A percentile compares a stretch with the other conserved stretches of the same genome.
Evolutionary conservation across 2,888 invertebrate genomes (phyloP).

Genomic region (Crocallis elinguaria): DNA sequence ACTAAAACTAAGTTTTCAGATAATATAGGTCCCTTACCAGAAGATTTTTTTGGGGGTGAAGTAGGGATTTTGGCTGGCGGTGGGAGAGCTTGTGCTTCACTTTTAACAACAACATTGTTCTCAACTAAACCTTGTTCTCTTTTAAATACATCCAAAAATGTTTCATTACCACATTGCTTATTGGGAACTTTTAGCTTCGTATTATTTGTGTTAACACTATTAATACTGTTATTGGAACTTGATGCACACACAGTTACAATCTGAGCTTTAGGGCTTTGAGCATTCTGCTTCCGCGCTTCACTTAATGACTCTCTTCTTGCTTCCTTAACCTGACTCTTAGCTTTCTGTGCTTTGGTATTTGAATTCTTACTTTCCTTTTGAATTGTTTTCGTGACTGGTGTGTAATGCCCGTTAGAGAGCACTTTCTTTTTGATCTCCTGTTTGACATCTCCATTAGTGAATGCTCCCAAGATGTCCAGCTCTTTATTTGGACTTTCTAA

Average conservation of each 20-base stretch:
- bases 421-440: constrained; percentile 57
- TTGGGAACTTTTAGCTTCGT: constrained; percentile 45
- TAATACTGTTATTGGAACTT: constrained; percentile 69
- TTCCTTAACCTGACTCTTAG: constrained; percentile 59
- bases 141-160: constrained; percentile 80
- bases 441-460: constrained; percentile 69
- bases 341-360: constrained; percentile 70
- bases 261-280: constrained; percentile 60
- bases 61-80: constrained; percentile 51
- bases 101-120: constrained; percentile 55
- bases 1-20: too few relatives aligned
- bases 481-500: constrained; percentile 68
- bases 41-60: constrained; percentile 61
- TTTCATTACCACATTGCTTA: constrained; percentile 59
- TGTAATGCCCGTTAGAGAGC: constrained; percentile 69
- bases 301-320: constrained; percentile 49
- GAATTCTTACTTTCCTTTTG: constrained; percentile 57
- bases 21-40: too few relatives aligned
- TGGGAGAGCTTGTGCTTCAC: constrained; percentile 47
- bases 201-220: constrained; percentile 63
- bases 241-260: constrained; percentile 47
- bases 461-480: constrained; percentile 57
- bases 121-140: constrained; percentile 73
- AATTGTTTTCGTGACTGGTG: constrained; percentile 40
- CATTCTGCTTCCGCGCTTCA: constrained; percentile 52